phyloP scores from a whole-genome alignment of 1,140 invertebrate genomes.

The Drosophila tristis region DNA sequence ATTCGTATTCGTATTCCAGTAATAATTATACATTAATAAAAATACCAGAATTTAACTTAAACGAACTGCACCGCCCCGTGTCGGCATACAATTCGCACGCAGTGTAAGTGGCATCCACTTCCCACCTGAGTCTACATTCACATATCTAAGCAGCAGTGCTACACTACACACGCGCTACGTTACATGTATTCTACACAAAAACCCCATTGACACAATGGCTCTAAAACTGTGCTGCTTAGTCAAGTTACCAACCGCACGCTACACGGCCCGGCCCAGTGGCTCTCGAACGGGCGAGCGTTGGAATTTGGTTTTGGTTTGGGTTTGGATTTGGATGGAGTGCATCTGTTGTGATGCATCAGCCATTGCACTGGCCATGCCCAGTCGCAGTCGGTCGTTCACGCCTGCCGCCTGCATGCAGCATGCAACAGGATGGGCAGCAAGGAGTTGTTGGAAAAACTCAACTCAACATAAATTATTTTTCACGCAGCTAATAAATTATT shows the following conservation, averaged over 20 bases:
- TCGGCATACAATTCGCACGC: neutral
- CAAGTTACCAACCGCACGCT: neutral
- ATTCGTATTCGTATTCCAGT: conserved; percentile 58
- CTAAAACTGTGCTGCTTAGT: conserved; percentile 3
- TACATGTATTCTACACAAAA: neutral
- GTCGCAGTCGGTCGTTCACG: conserved; percentile 2
- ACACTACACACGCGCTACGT: neutral
- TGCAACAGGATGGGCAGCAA: conserved; percentile 19
- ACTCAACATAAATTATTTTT: conserved; percentile 76
- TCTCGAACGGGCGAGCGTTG: conserved; percentile 5
- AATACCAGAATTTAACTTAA: conserved; percentile 69
- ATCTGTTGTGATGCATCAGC: conserved; percentile 29
- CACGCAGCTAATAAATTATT: conserved; percentile 81
- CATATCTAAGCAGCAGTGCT: neutral
- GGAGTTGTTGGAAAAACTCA: conserved; percentile 14
- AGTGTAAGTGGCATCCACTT: neutral
- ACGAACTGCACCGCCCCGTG: neutral
- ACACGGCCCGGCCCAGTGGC: neutral
- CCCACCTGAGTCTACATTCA: neutral
- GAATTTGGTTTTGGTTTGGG: conserved; percentile 1
- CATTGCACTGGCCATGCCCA: conserved; percentile 19
- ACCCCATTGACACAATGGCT: neutral
- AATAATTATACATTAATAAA: conserved; percentile 76
- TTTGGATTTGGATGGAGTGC: conserved; percentile 31
- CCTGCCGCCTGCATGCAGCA: conserved; percentile 22